A percentile compares a stretch with the other conserved stretches of the same genome.
Conservation (phyloP, 2,113 vertebrate species). For the Phalacrocorax aristotelis region DNA sequence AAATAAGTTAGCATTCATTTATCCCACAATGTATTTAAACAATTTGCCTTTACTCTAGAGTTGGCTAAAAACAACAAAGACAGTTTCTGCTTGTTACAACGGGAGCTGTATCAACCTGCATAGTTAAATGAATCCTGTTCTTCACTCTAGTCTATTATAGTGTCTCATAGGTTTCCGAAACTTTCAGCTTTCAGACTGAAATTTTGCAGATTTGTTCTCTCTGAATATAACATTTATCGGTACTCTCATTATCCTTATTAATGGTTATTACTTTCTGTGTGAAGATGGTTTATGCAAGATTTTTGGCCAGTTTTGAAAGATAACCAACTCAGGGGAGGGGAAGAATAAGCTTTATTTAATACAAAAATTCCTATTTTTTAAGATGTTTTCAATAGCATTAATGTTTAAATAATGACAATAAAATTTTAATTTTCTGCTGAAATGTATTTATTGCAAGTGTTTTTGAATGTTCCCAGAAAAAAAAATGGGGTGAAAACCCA, state of each 20-base stretch:
- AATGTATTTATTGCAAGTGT: not conserved
- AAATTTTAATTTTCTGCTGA: not conserved
- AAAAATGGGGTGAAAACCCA: not conserved
- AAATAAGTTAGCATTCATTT: not conserved
- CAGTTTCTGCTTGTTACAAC: not conserved
- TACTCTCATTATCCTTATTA: not conserved
- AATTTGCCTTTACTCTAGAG: not conserved
- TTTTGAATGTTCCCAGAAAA: not conserved
- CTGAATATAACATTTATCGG: not conserved
- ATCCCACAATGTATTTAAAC: not conserved
- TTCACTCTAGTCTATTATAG: not conserved
- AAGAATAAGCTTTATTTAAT: not conserved
- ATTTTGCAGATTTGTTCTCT: not conserved
- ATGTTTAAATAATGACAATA: not conserved
- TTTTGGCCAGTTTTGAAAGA: not conserved
- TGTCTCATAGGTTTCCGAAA: not conserved
- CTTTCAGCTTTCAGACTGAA: not conserved
- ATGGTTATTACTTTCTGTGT: not conserved
- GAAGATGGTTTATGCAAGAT: not conserved
- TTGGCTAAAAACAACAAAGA: not conserved
- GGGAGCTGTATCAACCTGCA: not conserved
- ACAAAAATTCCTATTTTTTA: not conserved
- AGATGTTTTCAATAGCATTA: not conserved
- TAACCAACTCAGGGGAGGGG: fast-evolving
- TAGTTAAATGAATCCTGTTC: not conserved